phyloP scores from a whole-genome alignment of 2,113 vertebrate genomes.

The Pygoscelis antarcticus region DNA sequence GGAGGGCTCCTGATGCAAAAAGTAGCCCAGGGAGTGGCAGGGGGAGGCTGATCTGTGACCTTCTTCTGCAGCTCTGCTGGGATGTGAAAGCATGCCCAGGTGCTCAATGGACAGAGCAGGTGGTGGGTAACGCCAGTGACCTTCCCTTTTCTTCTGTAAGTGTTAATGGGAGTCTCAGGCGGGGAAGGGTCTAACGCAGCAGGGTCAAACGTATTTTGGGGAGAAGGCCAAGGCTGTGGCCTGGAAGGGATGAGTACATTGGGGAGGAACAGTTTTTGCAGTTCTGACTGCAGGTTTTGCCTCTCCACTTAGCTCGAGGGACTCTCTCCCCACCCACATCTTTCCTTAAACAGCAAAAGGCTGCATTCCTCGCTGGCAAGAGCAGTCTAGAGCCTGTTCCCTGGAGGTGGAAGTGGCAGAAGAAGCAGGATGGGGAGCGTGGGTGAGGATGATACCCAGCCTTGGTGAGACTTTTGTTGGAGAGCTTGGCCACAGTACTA shows the following conservation, averaged over 20 bases:
- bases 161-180: not conserved
- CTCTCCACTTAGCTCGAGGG: not conserved
- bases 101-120: not conserved
- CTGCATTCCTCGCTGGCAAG: not conserved
- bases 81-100: not conserved
- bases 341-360: slow-evolving; percentile 36
- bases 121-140: not conserved
- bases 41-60: not conserved
- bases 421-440: not conserved
- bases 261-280: not conserved
- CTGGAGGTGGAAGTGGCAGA: slow-evolving; percentile 39
- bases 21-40: too few species aligned
- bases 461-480: not conserved
- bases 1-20: not conserved
- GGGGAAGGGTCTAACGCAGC: not conserved
- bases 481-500: not conserved
- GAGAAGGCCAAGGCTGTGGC: not conserved
- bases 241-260: not conserved
- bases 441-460: not conserved
- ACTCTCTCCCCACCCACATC: slow-evolving; percentile 30
- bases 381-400: slow-evolving; percentile 40
- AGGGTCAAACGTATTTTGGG: not conserved
- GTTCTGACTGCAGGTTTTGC: not conserved
- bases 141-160: not conserved
- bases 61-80: not conserved